Evolutionary conservation across 2,888 invertebrate genomes (phyloP).

Genomic region (Agrotis exclamationis): DNA sequence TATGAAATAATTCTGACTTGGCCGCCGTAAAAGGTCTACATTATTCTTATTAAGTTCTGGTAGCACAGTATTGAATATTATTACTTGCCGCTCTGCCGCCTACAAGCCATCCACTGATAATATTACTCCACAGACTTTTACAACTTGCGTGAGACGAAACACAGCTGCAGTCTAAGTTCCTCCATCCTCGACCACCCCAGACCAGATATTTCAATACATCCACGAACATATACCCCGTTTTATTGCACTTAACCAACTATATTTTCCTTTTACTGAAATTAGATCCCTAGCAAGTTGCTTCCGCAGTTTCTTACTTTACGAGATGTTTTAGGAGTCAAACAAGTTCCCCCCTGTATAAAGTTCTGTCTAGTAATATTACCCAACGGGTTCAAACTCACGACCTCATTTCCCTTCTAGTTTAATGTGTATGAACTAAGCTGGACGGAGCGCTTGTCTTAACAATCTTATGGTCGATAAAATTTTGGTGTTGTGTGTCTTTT

Average conservation of each 20-base stretch:
- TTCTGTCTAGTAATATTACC: slow-evolving; percentile 68
- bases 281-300: slow-evolving; percentile 56
- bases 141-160: slow-evolving; percentile 44
- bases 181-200: slow-evolving; percentile 9
- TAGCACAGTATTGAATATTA: not conserved
- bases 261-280: slow-evolving; percentile 66
- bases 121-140: slow-evolving; percentile 34
- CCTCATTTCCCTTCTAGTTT: slow-evolving; percentile 61
- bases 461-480: slow-evolving; percentile 33
- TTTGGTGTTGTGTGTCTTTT: not conserved
- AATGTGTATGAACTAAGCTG: slow-evolving; percentile 54
- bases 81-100: not conserved
- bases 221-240: slow-evolving; percentile 45
- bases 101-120: slow-evolving; percentile 20
- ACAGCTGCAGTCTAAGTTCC: slow-evolving; percentile 46
- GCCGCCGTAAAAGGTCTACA: not conserved
- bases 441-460: slow-evolving; percentile 41
- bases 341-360: slow-evolving; percentile 66
- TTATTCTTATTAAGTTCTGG: not conserved
- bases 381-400: slow-evolving; percentile 65
- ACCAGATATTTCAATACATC: slow-evolving; percentile 56
- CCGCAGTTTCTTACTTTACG: slow-evolving; percentile 61
- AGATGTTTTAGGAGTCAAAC: slow-evolving; percentile 67
- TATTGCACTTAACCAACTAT: slow-evolving; percentile 61
- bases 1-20: not conserved